Percentiles rank a stretch among this genome's conserved stretches.
phyloP scores from a whole-genome alignment of 2,888 invertebrate species.

The Rhingia rostrata region DNA sequence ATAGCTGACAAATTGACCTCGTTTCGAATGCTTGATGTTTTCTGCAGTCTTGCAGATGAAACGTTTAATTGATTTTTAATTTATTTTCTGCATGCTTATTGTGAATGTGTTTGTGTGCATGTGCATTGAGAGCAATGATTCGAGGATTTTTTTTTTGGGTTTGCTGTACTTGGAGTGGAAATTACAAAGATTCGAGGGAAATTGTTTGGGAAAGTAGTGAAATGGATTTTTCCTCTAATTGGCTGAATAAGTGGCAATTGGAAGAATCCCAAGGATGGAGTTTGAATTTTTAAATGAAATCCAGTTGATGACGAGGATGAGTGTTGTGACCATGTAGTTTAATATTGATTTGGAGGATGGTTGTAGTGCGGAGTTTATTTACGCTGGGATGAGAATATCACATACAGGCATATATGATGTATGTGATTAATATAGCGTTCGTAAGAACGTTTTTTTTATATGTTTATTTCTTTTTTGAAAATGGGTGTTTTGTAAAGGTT shows the following conservation, averaged over 20 bases:
- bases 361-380: too few relatives aligned
- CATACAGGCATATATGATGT: too few relatives aligned
- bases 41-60: slow-evolving; percentile 33
- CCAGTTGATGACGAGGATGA: neutral
- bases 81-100: slow-evolving; percentile 52
- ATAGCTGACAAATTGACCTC: slow-evolving; percentile 58
- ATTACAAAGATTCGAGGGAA: slow-evolving; percentile 15
- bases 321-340: too few relatives aligned
- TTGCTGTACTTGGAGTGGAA: slow-evolving; percentile 18
- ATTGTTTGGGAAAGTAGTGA: slow-evolving; percentile 46
- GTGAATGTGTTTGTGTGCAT: slow-evolving; percentile 23
- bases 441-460: too few relatives aligned
- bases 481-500: too few relatives aligned
- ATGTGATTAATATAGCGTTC: too few relatives aligned
- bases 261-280: neutral
- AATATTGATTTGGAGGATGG: too few relatives aligned
- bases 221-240: slow-evolving; percentile 49
- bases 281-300: neutral
- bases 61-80: slow-evolving; percentile 69
- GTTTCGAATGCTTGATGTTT: slow-evolving; percentile 46
- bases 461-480: too few relatives aligned
- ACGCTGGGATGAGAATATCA: too few relatives aligned
- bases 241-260: slow-evolving; percentile 49
- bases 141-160: slow-evolving; percentile 5
- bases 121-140: slow-evolving; percentile 8